Evolutionary conservation across 1,140 invertebrate genomes (phyloP), one percentile per base, ranked within the genome.

Genomic region (Pollicipes pollicipes): DNA sequence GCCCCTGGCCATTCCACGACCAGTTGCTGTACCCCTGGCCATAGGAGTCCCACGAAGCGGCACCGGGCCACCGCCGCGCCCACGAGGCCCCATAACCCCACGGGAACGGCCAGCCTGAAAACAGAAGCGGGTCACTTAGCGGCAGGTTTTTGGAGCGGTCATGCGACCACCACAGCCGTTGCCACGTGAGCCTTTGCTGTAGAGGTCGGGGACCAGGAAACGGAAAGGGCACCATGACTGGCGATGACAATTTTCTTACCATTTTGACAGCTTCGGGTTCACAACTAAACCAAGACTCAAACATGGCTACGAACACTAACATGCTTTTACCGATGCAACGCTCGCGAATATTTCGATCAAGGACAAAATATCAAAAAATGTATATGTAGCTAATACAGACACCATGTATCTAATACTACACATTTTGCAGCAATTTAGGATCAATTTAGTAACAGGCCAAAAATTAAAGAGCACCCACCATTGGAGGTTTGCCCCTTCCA

Each of bases 81-180:
- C 89, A 89, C 89, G 89, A 84, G 84, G 84, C 85, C 86, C 87
- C 86, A 83, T 84, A 85, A 2, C 45, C 45, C 90, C 90, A 89
- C 85, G 87, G 82, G 88, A 87, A 88, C 85, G 88, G 83, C 88
- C 88, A 89, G 83, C 87, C 88, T 87, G 81, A 77, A 77, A 76
- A 70, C 72, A 73, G 71, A 76, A 6, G 4, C 4, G 4, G 16
- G 4, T 35, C 16, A 35, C 4, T 35, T 4, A 35, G 4, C 32
- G 4, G n/a, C n/a, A n/a, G n/a, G n/a, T n/a, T n/a, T n/a, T n/a
- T n/a, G n/a, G 32, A 35, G 16, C 32, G 16, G 4, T 4, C 4
- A 35, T 35, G 32, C 32, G 16, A 35, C 45, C 13, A 10, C 10
- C 45, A 58, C 45, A 58, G 13, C 45, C 45, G 45, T 58, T n/a